Evolutionary conservation across 2,888 invertebrate genomes (phyloP).

Genomic region (Papilio gigon): DNA sequence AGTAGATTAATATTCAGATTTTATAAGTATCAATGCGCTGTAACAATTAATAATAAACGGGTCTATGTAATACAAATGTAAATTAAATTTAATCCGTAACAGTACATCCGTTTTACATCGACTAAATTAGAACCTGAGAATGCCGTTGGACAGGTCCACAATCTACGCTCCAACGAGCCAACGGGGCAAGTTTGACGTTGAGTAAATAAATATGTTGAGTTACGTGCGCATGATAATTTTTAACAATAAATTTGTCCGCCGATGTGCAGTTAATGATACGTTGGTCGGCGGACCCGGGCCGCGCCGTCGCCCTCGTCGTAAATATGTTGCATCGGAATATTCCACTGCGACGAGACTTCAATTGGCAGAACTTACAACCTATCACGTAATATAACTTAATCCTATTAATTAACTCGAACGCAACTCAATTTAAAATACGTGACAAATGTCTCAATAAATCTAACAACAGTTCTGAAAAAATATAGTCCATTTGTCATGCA

Average conservation of each 20-base stretch:
- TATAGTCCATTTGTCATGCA: neutral
- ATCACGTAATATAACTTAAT: constrained; percentile 1
- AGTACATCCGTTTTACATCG: neutral
- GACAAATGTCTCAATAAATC: neutral
- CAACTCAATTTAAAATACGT: neutral
- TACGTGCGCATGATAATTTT: constrained; percentile 30
- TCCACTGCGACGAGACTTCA: neutral
- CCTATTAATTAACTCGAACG: neutral
- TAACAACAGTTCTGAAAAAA: neutral
- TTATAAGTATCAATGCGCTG: neutral
- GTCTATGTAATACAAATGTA: neutral
- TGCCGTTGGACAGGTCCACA: constrained; percentile 6
- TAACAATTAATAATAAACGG: neutral
- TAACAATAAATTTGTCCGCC: constrained; percentile 33
- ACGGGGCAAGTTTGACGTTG: constrained; percentile 21
- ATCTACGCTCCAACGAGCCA: constrained; percentile 11
- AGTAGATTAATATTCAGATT: too few relatives aligned
- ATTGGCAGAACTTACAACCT: constrained; percentile 7
- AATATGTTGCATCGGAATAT: constrained; percentile 32
- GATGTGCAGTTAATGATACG: constrained; percentile 36
- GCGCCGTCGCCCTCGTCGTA: constrained; percentile 26
- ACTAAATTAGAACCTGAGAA: constrained; percentile 17
- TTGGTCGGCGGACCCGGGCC: constrained; percentile 10
- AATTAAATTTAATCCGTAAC: neutral
- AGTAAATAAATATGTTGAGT: constrained; percentile 26